These are phyloP conservation scores for Indri indri DNA, from an alignment of 2,113 vertebrate genomes.

Conservation along the genomic window DNA sequence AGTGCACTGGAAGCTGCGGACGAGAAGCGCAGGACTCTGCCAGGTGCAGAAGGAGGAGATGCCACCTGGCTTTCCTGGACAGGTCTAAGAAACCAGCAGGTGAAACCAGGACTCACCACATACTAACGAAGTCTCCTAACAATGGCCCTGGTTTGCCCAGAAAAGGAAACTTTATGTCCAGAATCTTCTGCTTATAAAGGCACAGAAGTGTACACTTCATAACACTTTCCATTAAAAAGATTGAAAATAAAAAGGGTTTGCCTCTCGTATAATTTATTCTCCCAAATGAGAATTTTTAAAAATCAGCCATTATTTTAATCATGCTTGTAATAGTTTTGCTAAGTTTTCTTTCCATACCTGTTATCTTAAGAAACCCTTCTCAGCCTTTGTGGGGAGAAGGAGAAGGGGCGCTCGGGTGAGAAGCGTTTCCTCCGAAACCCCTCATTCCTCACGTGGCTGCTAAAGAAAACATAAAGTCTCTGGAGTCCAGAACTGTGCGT, in stretches of 20 bases:
- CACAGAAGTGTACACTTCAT: accelerated
- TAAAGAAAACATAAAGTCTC: neutral
- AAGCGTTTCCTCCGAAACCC: accelerated
- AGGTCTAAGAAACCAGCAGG: neutral
- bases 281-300: neutral
- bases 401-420: too few relatives aligned
- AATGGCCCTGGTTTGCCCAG: neutral
- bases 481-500: neutral
- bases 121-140: accelerated
- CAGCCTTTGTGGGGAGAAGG: neutral
- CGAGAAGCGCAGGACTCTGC: neutral
- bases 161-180: neutral
- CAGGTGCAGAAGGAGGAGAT: too few relatives aligned
- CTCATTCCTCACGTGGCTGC: neutral
- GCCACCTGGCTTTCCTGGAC: accelerated
- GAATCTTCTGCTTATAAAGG: neutral
- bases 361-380: neutral
- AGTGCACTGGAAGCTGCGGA: accelerated
- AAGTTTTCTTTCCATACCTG: neutral
- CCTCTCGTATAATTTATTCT: neutral
- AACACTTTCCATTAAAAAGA: neutral
- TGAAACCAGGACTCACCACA: neutral
- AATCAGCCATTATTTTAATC: neutral
- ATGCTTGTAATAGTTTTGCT: neutral
- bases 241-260: neutral